A percentile compares a stretch with the other conserved stretches of the same genome.
Evolutionary conservation across 2,888 invertebrate genomes (phyloP).

Genomic region (Trachelus iudaicus): DNA sequence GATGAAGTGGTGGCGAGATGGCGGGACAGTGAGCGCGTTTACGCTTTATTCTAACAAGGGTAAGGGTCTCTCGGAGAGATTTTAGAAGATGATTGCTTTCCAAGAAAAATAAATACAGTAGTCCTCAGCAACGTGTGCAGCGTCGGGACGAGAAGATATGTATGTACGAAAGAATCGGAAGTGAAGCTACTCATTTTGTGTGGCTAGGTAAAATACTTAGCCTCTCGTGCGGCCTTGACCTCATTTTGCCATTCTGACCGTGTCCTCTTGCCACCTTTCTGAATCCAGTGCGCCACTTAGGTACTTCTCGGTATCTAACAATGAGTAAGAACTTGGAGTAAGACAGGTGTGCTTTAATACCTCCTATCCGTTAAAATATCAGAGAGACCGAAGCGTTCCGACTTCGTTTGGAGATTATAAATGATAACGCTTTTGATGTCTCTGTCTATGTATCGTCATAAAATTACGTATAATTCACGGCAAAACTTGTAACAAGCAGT

Average conservation of each 20-base stretch:
- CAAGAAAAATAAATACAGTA: slow-evolving; percentile 12
- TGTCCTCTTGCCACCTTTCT: not conserved
- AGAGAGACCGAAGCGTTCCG: not conserved
- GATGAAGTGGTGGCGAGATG: too few species aligned
- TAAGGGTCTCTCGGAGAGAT: slow-evolving; percentile 2
- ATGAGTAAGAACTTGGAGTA: not conserved
- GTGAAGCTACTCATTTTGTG: not conserved
- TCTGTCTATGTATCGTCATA: not conserved
- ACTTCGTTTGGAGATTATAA: not conserved
- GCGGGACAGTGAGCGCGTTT: not conserved
- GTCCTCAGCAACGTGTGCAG: not conserved
- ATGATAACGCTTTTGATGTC: not conserved
- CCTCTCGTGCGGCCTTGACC: not conserved
- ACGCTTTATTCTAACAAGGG: too few species aligned
- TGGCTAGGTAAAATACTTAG: not conserved
- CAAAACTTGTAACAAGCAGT: not conserved
- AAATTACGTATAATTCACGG: not conserved
- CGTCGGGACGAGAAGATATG: not conserved
- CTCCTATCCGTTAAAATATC: not conserved
- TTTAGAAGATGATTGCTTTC: slow-evolving; percentile 22
- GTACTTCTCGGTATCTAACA: not conserved
- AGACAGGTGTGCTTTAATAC: not conserved
- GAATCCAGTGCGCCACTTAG: not conserved
- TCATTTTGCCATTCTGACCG: not conserved
- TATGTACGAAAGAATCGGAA: not conserved